phyloP scores from a whole-genome alignment of 2,113 vertebrate species.

The Anguilla rostrata region DNA sequence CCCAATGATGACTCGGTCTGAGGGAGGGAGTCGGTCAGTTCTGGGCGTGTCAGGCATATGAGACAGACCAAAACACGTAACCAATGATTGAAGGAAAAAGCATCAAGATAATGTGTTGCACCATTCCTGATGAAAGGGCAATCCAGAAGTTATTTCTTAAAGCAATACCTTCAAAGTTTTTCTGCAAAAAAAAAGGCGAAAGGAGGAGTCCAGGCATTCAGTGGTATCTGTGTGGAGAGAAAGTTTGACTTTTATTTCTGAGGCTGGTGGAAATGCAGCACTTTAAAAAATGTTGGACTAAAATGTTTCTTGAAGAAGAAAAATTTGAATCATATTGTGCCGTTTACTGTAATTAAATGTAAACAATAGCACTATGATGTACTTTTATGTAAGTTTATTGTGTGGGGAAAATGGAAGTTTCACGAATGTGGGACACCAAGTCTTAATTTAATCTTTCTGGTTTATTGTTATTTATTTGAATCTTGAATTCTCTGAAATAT shows the following conservation, averaged over 20 bases:
- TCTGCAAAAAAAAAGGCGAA: constrained; percentile 30
- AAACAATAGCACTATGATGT: constrained; percentile 30
- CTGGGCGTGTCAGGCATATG: background rate
- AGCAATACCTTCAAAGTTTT: constrained; percentile 43
- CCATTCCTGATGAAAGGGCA: background rate
- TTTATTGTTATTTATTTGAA: constrained; percentile 52
- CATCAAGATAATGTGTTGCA: background rate
- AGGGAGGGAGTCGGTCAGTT: constrained; percentile 38
- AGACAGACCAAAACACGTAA: background rate
- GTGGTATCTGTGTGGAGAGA: constrained; percentile 10
- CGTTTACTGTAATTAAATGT: constrained; percentile 17
- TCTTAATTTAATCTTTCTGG: constrained; percentile 24
- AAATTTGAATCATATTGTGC: constrained; percentile 16
- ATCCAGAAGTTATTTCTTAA: constrained; percentile 20
- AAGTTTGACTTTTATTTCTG: background rate
- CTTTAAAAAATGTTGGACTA: constrained; percentile 6
- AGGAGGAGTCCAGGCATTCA: background rate
- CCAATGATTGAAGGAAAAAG: background rate
- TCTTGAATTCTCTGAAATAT: constrained; percentile 35
- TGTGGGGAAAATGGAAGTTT: constrained; percentile 34
- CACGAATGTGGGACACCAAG: constrained; percentile 18
- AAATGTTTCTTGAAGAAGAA: background rate
- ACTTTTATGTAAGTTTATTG: constrained; percentile 34
- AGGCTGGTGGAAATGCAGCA: constrained; percentile 15
- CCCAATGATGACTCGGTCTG: constrained; percentile 52